phyloP scores from a whole-genome alignment of 2,113 vertebrate species.

The Ahaetulla prasina region DNA sequence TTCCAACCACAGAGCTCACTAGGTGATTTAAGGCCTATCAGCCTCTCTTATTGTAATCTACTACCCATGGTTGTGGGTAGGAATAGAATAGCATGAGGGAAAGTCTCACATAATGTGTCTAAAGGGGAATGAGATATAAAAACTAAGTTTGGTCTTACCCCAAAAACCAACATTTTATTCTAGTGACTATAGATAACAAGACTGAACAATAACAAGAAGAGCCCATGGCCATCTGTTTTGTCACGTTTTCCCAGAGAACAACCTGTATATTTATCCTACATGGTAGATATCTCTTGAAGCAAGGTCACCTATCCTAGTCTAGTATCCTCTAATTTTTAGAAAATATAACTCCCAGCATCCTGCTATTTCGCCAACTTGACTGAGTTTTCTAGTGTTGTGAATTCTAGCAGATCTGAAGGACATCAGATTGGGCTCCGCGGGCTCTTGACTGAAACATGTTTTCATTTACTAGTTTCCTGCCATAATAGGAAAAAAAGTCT shows the following conservation, averaged over 20 bases:
- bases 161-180: not conserved
- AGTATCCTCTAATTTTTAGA: not conserved
- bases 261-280: not conserved
- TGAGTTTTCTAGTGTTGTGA: not conserved
- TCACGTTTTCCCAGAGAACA: not conserved
- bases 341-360: not conserved
- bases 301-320: not conserved
- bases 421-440: not conserved
- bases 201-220: not conserved
- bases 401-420: not conserved
- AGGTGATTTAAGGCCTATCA: not conserved
- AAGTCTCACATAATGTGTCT: not conserved
- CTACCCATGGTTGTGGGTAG: not conserved
- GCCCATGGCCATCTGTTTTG: not conserved
- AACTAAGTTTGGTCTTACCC: not conserved
- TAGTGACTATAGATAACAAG: too few relatives aligned
- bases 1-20: not conserved
- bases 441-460: not conserved
- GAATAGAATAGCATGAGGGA: not conserved
- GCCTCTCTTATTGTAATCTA: not conserved
- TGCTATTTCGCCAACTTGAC: not conserved
- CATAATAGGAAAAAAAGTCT: not conserved
- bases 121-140: not conserved
- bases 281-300: not conserved
- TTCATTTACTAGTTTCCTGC: not conserved